Conservation (phyloP, 1,140 invertebrate genomes). For the Euwallacea similis region DNA sequence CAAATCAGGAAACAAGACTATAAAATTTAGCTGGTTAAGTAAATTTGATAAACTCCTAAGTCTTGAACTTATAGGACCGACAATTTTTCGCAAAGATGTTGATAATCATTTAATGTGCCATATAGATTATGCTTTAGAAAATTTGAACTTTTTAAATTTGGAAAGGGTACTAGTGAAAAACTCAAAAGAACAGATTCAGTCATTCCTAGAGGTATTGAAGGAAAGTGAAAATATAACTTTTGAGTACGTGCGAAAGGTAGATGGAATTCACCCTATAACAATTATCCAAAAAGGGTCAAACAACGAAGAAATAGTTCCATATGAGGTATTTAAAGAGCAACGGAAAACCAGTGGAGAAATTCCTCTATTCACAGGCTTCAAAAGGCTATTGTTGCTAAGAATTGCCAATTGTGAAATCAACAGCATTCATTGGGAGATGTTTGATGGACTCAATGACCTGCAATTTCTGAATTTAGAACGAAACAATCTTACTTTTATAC, state of each 20-base stretch:
- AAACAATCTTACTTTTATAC: conserved; percentile 65
- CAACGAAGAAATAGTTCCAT: conserved; percentile 64
- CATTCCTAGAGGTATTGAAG: conserved; percentile 45
- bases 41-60: conserved; percentile 60
- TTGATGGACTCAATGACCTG: conserved; percentile 63
- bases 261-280: conserved; percentile 46
- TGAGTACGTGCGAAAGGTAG: conserved; percentile 49
- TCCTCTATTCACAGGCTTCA: conserved; percentile 61
- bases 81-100: conserved; percentile 42
- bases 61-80: conserved; percentile 64
- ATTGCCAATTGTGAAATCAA: conserved; percentile 62
- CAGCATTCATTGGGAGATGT: conserved; percentile 70
- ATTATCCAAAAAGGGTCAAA: conserved; percentile 46
- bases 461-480: conserved; percentile 64
- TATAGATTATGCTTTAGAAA: conserved; percentile 54
- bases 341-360: conserved; percentile 56
- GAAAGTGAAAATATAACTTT: conserved; percentile 48
- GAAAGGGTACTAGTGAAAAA: conserved; percentile 52
- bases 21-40: conserved; percentile 58
- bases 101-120: conserved; percentile 50
- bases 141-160: conserved; percentile 56
- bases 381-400: conserved; percentile 60
- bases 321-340: conserved; percentile 60
- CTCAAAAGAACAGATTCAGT: conserved; percentile 49
- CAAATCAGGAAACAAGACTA: conserved; percentile 58